Percentiles rank a stretch among this genome's conserved stretches.
Evolutionary conservation across 2,888 invertebrate species (phyloP).

Genomic region (Trichopoda pennipes): DNA sequence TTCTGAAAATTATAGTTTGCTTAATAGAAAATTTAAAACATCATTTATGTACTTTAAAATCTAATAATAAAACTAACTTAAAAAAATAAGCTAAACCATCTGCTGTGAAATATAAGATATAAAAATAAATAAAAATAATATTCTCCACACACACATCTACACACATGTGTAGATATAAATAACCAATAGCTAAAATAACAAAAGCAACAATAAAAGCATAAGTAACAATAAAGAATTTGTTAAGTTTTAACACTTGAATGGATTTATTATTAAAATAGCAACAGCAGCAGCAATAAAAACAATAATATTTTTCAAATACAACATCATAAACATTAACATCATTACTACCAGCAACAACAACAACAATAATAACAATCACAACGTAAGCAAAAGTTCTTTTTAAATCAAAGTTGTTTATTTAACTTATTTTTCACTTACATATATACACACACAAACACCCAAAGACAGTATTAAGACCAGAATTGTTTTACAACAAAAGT

Average conservation of each 20-base stretch:
- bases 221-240: constrained; percentile 2
- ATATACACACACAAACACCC: neutral
- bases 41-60: no score
- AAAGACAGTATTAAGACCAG: neutral
- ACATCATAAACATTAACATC: neutral
- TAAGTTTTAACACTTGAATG: constrained; percentile 21
- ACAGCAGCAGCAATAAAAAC: constrained; percentile 10
- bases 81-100: no score
- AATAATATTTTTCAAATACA: neutral
- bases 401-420: neutral
- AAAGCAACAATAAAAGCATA: neutral
- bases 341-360: constrained; percentile 20
- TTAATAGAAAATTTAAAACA: no score
- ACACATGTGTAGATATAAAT: no score
- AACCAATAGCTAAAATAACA: neutral
- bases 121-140: neutral
- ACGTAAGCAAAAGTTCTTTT: no score
- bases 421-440: neutral
- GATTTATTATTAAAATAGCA: constrained; percentile 6
- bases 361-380: constrained; percentile 3
- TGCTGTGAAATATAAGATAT: no score
- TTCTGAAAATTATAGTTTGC: no score
- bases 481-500: constrained; percentile 33
- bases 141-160: no score
- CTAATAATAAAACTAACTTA: no score